Evolutionary conservation across 2,113 vertebrate genomes (phyloP).

Genomic region (Sebastes fasciatus): DNA sequence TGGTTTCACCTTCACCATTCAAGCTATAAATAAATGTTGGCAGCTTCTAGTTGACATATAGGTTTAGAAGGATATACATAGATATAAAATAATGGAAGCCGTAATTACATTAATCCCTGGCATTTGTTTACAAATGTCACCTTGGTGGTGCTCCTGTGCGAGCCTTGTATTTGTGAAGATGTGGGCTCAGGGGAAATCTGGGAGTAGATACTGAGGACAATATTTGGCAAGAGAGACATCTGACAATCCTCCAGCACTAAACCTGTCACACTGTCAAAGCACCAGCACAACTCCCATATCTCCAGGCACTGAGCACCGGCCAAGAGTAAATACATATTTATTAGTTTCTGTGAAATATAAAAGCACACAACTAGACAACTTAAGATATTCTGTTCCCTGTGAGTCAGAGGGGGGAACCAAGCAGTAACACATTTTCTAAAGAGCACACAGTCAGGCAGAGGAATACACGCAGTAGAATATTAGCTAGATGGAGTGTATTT

Average conservation of each 20-base stretch:
- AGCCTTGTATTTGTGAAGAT: conserved; percentile 57
- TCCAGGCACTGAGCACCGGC: conserved; percentile 38
- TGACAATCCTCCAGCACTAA: conserved; percentile 73
- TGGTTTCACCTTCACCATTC: neutral
- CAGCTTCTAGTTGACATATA: neutral
- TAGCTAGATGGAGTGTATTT: conserved; percentile 34
- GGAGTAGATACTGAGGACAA: conserved; percentile 55
- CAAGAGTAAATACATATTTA: conserved; percentile 62
- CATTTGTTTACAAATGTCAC: conserved; percentile 68
- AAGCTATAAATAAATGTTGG: neutral
- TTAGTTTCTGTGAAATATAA: conserved; percentile 47
- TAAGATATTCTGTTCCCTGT: conserved; percentile 48
- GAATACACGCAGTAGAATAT: neutral
- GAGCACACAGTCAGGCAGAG: conserved; percentile 21
- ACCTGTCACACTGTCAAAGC: conserved; percentile 72
- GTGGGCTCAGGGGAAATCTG: conserved; percentile 60
- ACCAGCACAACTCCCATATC: conserved; percentile 57
- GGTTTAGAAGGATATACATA: neutral
- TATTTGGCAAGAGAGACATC: conserved; percentile 69
- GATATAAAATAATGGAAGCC: conserved; percentile 28
- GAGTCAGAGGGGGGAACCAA: conserved; percentile 25
- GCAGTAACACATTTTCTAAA: conserved; percentile 21
- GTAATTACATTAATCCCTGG: conserved; percentile 55
- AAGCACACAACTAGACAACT: conserved; percentile 36
- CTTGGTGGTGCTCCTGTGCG: conserved; percentile 56